Evolutionary conservation across 2,888 invertebrate species (phyloP).

Genomic region (Galerucella calmariensis): DNA sequence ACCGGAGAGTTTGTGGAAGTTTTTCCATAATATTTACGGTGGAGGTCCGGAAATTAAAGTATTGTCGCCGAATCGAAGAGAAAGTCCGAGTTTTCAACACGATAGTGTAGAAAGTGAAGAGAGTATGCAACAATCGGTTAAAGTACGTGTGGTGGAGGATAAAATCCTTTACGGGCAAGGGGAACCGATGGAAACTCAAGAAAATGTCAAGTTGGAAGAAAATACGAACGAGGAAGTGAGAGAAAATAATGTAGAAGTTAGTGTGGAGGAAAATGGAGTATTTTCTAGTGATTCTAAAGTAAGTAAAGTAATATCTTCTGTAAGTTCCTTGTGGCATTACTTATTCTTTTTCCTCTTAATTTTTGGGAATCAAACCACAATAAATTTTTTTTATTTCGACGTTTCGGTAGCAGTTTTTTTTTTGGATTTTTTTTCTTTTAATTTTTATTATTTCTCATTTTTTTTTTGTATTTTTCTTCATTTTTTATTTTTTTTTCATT

Average conservation of each 20-base stretch:
- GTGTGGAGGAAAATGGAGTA: not conserved
- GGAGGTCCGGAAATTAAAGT: conserved; percentile 58
- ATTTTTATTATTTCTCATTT: too few species aligned
- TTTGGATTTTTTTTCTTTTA: too few species aligned
- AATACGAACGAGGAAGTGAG: conserved; percentile 7
- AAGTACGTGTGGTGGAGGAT: conserved; percentile 27
- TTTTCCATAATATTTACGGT: conserved; percentile 86
- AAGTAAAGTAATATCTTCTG: too few species aligned
- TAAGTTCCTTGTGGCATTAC: too few species aligned
- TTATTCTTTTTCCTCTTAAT: too few species aligned
- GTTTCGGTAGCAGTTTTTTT: too few species aligned
- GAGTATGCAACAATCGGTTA: conserved; percentile 33
- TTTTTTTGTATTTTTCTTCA: too few species aligned
- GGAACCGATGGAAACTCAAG: conserved; percentile 51
- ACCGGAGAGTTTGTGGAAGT: conserved; percentile 87
- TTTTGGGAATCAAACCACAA: too few species aligned
- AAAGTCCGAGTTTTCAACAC: conserved; percentile 8
- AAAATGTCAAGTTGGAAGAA: conserved; percentile 14
- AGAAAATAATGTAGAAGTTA: conserved; percentile 8
- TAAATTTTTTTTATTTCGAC: too few species aligned
- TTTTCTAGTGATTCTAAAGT: not conserved
- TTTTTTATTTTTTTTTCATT: too few species aligned
- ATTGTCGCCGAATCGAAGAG: not conserved
- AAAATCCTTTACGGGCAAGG: conserved; percentile 49
- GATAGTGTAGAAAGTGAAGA: conserved; percentile 38